Evolutionary conservation across 1,140 invertebrate species (phyloP).

Genomic region (Pseudachorutes palmiensis): DNA sequence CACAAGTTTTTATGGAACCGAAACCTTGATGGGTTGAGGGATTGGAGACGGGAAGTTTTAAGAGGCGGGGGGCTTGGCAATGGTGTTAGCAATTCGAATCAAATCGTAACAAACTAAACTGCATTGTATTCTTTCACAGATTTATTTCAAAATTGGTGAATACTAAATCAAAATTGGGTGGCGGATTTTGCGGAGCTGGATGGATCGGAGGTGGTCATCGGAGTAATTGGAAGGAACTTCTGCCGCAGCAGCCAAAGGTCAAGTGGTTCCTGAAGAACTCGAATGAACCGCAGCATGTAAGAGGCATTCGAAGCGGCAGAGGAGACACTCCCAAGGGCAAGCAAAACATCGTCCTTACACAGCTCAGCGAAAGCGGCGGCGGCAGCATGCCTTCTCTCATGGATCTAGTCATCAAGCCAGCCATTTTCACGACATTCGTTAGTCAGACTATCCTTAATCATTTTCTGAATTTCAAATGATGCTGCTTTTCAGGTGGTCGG

Average conservation of each 20-base stretch:
- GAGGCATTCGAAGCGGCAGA: neutral
- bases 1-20: too few relatives aligned
- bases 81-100: too few relatives aligned
- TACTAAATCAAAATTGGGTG: neutral
- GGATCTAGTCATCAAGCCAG: slow-evolving; percentile 29
- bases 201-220: neutral
- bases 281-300: neutral
- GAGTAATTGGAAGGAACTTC: neutral
- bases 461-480: neutral
- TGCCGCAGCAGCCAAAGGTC: neutral
- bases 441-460: neutral
- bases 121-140: neutral
- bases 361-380: neutral
- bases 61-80: too few relatives aligned
- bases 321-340: neutral
- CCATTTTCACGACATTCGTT: slow-evolving; percentile 32
- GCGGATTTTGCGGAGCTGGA: neutral
- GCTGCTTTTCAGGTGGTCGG: slow-evolving; percentile 57
- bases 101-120: neutral
- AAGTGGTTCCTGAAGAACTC: neutral
- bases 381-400: slow-evolving; percentile 12
- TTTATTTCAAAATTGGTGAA: neutral
- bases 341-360: neutral
- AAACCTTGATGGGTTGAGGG: too few relatives aligned
- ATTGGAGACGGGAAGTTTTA: too few relatives aligned